These are phyloP conservation scores for Nomada lathburiana DNA, from an alignment of 2,888 invertebrate species.

Conservation along the genomic window DNA sequence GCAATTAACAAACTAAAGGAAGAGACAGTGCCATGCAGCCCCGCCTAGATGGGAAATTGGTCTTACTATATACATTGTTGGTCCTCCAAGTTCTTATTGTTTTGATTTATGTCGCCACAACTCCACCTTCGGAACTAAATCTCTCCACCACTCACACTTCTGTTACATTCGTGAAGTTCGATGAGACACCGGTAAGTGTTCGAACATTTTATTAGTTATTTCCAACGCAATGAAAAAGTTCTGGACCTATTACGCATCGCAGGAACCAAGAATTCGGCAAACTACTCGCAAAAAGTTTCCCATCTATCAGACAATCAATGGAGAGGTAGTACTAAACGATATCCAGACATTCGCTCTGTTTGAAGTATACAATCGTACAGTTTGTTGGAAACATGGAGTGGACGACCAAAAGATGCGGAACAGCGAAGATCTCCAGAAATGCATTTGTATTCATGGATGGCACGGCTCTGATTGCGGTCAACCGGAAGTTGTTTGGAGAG, in stretches of 20 bases:
- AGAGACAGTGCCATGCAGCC: conserved; percentile 80
- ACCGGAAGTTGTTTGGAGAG: conserved; percentile 89
- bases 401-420: conserved; percentile 75
- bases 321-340: conserved; percentile 76
- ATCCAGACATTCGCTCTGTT: conserved; percentile 77
- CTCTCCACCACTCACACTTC: conserved; percentile 73
- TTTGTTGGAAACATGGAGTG: conserved; percentile 80
- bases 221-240: not conserved
- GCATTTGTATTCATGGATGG: conserved; percentile 87
- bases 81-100: conserved; percentile 82
- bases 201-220: not conserved
- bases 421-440: conserved; percentile 79
- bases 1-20: conserved; percentile 53
- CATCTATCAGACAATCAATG: conserved; percentile 75
- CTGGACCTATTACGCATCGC: conserved; percentile 19
- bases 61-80: conserved; percentile 81
- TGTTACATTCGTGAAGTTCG: conserved; percentile 80
- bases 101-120: conserved; percentile 82
- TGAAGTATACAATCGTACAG: conserved; percentile 76
- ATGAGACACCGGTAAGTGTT: conserved; percentile 61
- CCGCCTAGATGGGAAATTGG: conserved; percentile 82
- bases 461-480: conserved; percentile 89
- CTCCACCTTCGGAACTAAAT: conserved; percentile 77
- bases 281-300: conserved; percentile 63
- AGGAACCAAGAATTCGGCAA: conserved; percentile 66